phyloP scores from a whole-genome alignment of 2,888 invertebrate species.

The Noctua pronuba region DNA sequence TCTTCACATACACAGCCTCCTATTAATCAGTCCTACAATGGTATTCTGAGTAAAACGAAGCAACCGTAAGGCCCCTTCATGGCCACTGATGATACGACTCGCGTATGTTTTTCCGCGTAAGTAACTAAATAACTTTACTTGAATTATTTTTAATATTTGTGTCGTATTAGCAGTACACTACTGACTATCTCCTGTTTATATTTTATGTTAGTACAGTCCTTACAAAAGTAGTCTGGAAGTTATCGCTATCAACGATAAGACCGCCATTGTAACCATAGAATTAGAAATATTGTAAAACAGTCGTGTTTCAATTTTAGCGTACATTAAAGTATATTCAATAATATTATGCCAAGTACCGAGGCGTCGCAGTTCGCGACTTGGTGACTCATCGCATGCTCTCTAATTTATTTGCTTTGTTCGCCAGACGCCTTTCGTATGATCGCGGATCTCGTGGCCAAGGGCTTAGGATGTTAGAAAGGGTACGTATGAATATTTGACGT shows the following conservation, averaged over 20 bases:
- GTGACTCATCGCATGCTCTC: neutral
- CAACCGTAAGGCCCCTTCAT: neutral
- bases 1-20: conserved; percentile 39
- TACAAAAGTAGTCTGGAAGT: neutral
- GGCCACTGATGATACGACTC: neutral
- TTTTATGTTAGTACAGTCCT: neutral
- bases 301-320: neutral
- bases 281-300: neutral
- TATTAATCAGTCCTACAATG: conserved; percentile 47
- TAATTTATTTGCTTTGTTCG: neutral
- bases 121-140: neutral
- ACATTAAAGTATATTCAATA: neutral
- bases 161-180: neutral
- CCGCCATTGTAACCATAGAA: neutral
- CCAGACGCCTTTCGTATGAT: neutral
- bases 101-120: neutral
- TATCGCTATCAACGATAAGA: neutral
- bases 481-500: conserved; percentile 9
- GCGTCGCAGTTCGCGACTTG: neutral
- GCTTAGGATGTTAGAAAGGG: neutral
- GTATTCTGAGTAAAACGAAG: neutral
- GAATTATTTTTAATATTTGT: neutral
- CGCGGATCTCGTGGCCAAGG: neutral
- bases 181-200: neutral
- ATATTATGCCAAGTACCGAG: neutral